These are phyloP conservation scores for Anorthoa munda DNA, from an alignment of 2,888 invertebrate genomes.

Conservation along the genomic window DNA sequence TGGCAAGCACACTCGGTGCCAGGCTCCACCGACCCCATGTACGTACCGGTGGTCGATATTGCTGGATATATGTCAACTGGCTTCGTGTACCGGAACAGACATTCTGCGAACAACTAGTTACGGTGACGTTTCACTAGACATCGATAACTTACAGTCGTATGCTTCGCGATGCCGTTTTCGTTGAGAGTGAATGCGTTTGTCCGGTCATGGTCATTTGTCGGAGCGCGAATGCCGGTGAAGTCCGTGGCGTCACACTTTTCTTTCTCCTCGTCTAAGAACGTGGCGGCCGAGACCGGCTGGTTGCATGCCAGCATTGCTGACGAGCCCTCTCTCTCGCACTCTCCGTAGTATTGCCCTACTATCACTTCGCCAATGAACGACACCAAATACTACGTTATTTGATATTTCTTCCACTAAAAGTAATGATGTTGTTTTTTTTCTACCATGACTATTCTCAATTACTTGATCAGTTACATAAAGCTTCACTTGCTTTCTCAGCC, in stretches of 20 bases:
- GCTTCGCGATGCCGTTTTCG: slow-evolving; percentile 77
- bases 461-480: slow-evolving; percentile 25
- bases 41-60: slow-evolving; percentile 80
- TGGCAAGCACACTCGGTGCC: slow-evolving; percentile 83
- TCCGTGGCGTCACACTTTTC: slow-evolving; percentile 78
- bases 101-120: slow-evolving; percentile 68
- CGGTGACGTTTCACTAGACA: slow-evolving; percentile 66
- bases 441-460: slow-evolving; percentile 42
- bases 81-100: slow-evolving; percentile 59
- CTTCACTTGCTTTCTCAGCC: neutral
- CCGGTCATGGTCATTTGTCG: slow-evolving; percentile 83
- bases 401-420: slow-evolving; percentile 54
- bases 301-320: slow-evolving; percentile 63
- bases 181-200: slow-evolving; percentile 81
- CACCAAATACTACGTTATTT: slow-evolving; percentile 74
- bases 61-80: slow-evolving; percentile 71
- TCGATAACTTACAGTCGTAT: slow-evolving; percentile 73
- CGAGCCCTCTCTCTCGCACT: slow-evolving; percentile 80
- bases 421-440: neutral
- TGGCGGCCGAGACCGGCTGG: slow-evolving; percentile 63
- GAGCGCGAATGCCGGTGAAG: slow-evolving; percentile 74
- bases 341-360: slow-evolving; percentile 83
- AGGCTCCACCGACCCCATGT: slow-evolving; percentile 84
- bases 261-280: slow-evolving; percentile 71
- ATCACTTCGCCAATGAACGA: slow-evolving; percentile 81